phyloP scores from a whole-genome alignment of 2,888 invertebrate species.

The Drosophila monieri region DNA sequence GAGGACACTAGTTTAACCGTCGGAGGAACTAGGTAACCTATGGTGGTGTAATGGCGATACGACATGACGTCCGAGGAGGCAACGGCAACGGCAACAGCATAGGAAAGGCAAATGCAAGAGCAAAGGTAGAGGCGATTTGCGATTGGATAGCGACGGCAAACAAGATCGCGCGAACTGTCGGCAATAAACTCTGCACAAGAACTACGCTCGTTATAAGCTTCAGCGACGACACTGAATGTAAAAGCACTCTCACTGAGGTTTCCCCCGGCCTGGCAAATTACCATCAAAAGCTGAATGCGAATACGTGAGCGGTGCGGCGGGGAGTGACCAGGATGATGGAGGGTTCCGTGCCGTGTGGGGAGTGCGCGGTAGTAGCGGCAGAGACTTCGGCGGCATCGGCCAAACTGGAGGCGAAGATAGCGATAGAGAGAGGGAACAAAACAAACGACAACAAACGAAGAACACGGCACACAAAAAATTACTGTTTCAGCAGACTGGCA shows the following conservation, averaged over 20 bases:
- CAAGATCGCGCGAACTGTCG: slow-evolving; percentile 55
- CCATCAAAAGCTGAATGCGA: slow-evolving; percentile 78
- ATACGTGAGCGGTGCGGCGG: slow-evolving; percentile 6
- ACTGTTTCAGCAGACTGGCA: slow-evolving; percentile 79
- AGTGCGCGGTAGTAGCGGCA: slow-evolving; percentile 28
- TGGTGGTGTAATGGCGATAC: slow-evolving; percentile 23
- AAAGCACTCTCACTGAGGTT: slow-evolving; percentile 74
- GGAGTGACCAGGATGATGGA: neutral
- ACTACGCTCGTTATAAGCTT: slow-evolving; percentile 71
- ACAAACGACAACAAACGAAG: slow-evolving; percentile 69
- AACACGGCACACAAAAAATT: slow-evolving; percentile 65
- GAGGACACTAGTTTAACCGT: slow-evolving; percentile 18
- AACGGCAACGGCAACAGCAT: neutral
- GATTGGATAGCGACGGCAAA: slow-evolving; percentile 50
- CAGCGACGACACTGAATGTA: slow-evolving; percentile 61
- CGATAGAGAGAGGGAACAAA: slow-evolving; percentile 78
- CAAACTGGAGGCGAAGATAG: slow-evolving; percentile 67
- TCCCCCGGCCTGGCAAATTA: slow-evolving; percentile 66
- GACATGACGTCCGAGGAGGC: slow-evolving; percentile 38
- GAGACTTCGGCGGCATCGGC: slow-evolving; percentile 45
- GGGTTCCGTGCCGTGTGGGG: neutral
- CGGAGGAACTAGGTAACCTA: slow-evolving; percentile 25
- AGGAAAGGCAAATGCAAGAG: neutral
- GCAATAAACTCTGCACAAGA: slow-evolving; percentile 67
- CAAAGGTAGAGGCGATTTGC: slow-evolving; percentile 15